Evolutionary conservation across 1,140 invertebrate genomes (phyloP), one percentile per base, ranked within the genome.

Genomic region (Zaprionus davidi): DNA sequence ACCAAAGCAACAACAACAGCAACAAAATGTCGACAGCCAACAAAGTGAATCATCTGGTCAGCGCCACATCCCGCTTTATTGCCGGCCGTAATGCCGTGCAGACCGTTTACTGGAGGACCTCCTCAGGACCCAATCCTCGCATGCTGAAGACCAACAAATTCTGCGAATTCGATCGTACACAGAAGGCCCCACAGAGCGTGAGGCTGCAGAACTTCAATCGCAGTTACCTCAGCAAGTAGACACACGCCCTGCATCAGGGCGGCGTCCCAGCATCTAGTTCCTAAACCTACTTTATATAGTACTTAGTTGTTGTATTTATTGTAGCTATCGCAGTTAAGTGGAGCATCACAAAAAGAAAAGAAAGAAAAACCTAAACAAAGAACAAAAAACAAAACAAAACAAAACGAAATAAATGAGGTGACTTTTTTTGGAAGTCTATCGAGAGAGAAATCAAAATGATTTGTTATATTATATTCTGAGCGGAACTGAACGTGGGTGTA

Each of bases 71-170:
- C 5, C 94, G 95, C 44, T 96, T 95, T 83, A 95, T 96, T 64
- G 95, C 95, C 41, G 95, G 95, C 44, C 94, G 95, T 68, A 95
- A 96, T 76, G 95, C 95, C 2, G 94, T 96, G 20, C 95, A 96
- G 78, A 96, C 95, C 0, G 95, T 96, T 2, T 96, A 96, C 76
- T 96, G 96, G 96, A 93, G 95, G 73, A 93, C 93, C 64, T 90
- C 93, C 2, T 84, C 93, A 3, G 94, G 93, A 6, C 82, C 90
- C 22, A 94, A 93, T 65, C 94, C 94, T 3, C 86, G 92, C 55
- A 91, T 95, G 41, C 71, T 95, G 51, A 95, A 95, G 83, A 95
- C 94, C 5, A 90, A 90, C 53, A 95, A 94, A 78, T 94, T 93
- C 60, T 95, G 94, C 51, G 94, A 94, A 91, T 95, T 95, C 76